A percentile compares a stretch with the other conserved stretches of the same genome.
These are phyloP conservation scores for Vipera ursinii DNA, from an alignment of 2,797 vertebrate genomes.

Conservation along the genomic window DNA sequence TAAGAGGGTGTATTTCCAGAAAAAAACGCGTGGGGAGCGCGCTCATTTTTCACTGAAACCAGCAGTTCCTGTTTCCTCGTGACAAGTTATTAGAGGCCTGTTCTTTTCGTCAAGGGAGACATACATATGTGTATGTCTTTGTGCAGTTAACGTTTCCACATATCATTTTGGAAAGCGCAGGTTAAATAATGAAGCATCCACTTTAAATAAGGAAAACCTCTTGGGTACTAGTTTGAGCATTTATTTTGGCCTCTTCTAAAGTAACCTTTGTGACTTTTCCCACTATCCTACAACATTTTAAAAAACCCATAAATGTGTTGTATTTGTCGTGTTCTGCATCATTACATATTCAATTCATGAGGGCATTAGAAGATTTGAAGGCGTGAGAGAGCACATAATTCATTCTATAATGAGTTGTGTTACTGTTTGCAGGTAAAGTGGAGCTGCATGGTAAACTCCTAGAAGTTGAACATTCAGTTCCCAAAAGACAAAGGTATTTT, in stretches of 20 bases:
- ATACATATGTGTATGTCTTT: background rate
- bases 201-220: background rate
- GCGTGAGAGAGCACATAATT: background rate
- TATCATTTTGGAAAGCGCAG: background rate
- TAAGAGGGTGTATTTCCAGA: constrained; percentile 9
- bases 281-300: background rate
- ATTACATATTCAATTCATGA: background rate
- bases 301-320: background rate
- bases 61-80: constrained; percentile 6
- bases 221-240: background rate
- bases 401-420: constrained; percentile 23
- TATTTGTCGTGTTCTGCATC: background rate
- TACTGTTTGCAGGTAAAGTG: constrained; percentile 88
- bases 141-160: background rate
- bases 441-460: constrained; percentile 97
- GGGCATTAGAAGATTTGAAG: background rate
- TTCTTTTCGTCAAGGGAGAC: background rate
- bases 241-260: background rate
- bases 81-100: constrained; percentile 13
- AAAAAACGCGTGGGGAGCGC: background rate
- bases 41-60: background rate
- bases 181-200: background rate
- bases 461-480: constrained; percentile 97
- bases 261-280: background rate
- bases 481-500: constrained; percentile 96